Percentiles rank a stretch among this genome's conserved stretches.
Conservation (phyloP, 2,797 vertebrate species). For the Anniella stebbinsi region DNA sequence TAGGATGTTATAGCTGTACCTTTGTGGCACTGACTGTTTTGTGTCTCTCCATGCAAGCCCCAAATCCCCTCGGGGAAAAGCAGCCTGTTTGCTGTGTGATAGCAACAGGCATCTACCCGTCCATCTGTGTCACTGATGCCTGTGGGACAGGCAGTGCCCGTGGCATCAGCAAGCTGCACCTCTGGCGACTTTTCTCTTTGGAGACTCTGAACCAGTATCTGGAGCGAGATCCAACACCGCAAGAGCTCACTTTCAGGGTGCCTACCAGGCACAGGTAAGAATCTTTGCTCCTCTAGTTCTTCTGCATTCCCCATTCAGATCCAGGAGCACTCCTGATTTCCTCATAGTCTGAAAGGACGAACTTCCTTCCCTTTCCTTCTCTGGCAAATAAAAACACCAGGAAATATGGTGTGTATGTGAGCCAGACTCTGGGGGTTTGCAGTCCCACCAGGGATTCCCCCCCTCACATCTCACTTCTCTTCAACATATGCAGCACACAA, state of each 20-base stretch:
- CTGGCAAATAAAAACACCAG: neutral
- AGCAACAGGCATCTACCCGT: conserved; percentile 85
- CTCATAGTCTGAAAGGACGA: neutral
- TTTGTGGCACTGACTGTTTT: neutral
- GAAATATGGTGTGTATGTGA: neutral
- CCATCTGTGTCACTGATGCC: conserved; percentile 81
- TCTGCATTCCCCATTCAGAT: neutral
- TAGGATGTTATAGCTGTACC: too few species aligned
- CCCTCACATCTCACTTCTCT: conserved; percentile 31
- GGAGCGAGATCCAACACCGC: conserved; percentile 76
- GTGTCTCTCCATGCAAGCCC: conserved; percentile 64
- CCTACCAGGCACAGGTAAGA: conserved; percentile 87
- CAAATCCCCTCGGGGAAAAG: conserved; percentile 56
- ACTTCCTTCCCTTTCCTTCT: neutral
- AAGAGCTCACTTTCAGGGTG: conserved; percentile 82
- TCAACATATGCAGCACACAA: conserved; percentile 70
- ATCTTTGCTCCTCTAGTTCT: neutral
- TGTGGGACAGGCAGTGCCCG: conserved; percentile 79
- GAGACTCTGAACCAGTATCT: conserved; percentile 86
- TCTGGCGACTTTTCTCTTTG: conserved; percentile 91
- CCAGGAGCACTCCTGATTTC: neutral
- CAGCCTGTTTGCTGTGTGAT: conserved; percentile 81
- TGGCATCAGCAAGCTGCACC: conserved; percentile 81
- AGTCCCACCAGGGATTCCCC: neutral
- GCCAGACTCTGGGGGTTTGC: neutral